A percentile compares a stretch with the other conserved stretches of the same genome.
phyloP scores from a whole-genome alignment of 2,888 invertebrate genomes.

The Eugnorisma glareosa region DNA sequence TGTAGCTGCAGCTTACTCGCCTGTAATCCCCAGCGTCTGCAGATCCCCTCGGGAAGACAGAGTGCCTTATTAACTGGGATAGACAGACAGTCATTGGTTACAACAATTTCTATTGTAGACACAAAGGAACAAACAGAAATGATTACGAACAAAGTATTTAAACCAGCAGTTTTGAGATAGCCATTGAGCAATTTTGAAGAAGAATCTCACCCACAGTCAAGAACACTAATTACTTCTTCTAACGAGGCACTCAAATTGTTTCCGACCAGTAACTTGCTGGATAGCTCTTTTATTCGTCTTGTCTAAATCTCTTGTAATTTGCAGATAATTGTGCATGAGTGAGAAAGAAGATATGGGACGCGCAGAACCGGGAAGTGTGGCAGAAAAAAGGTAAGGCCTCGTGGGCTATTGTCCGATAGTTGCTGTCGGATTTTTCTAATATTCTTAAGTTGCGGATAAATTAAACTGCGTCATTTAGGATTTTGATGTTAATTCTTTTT shows the following conservation, averaged over 20 bases:
- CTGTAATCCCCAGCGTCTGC: constrained; percentile 29
- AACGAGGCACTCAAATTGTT: neutral
- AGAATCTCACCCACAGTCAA: neutral
- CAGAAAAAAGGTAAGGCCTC: too few relatives aligned
- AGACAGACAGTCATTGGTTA: constrained; percentile 30
- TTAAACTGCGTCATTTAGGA: too few relatives aligned
- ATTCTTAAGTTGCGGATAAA: too few relatives aligned
- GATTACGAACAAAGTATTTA: neutral
- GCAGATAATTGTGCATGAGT: neutral
- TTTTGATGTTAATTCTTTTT: too few relatives aligned
- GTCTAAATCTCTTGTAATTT: neutral
- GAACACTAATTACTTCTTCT: neutral
- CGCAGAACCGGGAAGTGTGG: too few relatives aligned
- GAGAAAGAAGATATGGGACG: too few relatives aligned
- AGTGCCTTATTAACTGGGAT: constrained; percentile 28
- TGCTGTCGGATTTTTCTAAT: too few relatives aligned
- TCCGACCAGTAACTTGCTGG: neutral
- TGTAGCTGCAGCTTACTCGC: constrained; percentile 21
- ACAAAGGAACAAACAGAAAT: neutral
- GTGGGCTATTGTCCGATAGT: too few relatives aligned
- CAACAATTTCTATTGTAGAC: neutral
- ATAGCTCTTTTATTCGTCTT: neutral
- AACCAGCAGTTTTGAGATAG: too few relatives aligned
- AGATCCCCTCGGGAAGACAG: constrained; percentile 1
- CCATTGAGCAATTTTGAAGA: too few relatives aligned